Evolutionary conservation across 35 echinoderm and acorn worm genomes (phyloP).

Genomic region (Ptychodera flava): DNA sequence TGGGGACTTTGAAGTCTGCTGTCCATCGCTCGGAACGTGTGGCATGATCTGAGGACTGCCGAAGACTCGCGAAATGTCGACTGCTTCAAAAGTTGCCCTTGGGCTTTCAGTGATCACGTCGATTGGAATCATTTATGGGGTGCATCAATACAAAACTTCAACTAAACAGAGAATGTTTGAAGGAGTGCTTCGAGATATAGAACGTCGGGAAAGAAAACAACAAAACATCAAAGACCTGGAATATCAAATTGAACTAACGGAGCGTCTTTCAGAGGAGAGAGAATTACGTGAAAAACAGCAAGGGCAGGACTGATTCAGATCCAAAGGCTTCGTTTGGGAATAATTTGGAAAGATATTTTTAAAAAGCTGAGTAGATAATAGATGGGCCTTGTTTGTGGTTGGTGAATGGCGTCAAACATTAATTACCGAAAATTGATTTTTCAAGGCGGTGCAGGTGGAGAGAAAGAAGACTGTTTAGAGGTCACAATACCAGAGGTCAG

Average conservation of each 20-base stretch:
- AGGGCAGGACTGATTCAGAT: too few species aligned
- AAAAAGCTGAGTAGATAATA: too few species aligned
- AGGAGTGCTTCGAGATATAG: neutral
- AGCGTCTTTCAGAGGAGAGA: neutral
- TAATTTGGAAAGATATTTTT: too few species aligned
- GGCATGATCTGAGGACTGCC: too few species aligned
- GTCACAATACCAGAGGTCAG: neutral
- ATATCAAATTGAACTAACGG: neutral
- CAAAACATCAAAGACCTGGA: neutral
- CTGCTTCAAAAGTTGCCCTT: neutral
- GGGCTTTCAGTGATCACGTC: neutral
- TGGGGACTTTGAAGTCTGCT: too few species aligned
- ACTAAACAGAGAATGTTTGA: neutral
- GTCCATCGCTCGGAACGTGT: too few species aligned
- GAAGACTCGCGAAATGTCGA: neutral
- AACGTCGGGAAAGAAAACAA: neutral
- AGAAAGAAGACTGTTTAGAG: neutral
- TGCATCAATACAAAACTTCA: neutral
- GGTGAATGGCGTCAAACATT: neutral
- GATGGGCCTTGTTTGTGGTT: too few species aligned
- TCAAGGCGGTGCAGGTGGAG: neutral
- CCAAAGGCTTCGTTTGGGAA: too few species aligned
- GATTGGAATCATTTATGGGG: neutral
- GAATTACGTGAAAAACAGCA: too few species aligned
- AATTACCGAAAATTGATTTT: neutral